Conservation (phyloP, 2,797 vertebrate genomes). For the Rhadinocentrus ornatus region DNA sequence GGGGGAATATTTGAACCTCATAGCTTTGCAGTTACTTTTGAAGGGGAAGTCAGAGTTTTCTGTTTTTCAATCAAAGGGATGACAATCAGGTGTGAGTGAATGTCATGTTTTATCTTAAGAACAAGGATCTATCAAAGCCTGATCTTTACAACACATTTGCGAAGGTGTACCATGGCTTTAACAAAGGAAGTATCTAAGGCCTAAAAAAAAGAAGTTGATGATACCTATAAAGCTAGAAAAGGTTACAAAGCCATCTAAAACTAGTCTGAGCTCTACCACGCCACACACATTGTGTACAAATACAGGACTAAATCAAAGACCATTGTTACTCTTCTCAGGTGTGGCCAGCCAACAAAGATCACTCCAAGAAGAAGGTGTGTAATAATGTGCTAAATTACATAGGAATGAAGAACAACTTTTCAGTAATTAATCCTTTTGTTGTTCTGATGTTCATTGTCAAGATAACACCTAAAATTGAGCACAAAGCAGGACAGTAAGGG, state of each 20-base stretch:
- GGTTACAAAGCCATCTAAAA: background rate
- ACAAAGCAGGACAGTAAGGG: background rate
- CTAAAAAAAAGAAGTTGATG: background rate
- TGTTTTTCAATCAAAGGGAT: background rate
- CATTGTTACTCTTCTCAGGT: background rate
- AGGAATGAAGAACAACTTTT: background rate
- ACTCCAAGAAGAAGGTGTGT: background rate
- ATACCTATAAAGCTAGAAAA: background rate
- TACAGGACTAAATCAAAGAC: background rate
- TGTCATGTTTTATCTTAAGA: background rate
- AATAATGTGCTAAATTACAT: background rate
- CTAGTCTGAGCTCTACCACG: background rate
- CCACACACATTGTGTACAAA: background rate
- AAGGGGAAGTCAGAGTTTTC: background rate
- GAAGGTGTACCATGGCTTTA: background rate
- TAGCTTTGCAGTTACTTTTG: background rate
- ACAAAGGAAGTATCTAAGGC: constrained; percentile 5
- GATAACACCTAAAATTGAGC: background rate
- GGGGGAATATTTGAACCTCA: background rate
- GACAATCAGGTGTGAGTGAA: background rate
- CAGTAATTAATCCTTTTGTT: background rate
- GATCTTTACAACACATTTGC: background rate
- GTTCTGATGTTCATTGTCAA: background rate
- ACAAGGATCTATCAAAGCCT: background rate
- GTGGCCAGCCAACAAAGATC: background rate